phyloP scores from a whole-genome alignment of 2,113 vertebrate genomes.

The Gorsachius goisagi region DNA sequence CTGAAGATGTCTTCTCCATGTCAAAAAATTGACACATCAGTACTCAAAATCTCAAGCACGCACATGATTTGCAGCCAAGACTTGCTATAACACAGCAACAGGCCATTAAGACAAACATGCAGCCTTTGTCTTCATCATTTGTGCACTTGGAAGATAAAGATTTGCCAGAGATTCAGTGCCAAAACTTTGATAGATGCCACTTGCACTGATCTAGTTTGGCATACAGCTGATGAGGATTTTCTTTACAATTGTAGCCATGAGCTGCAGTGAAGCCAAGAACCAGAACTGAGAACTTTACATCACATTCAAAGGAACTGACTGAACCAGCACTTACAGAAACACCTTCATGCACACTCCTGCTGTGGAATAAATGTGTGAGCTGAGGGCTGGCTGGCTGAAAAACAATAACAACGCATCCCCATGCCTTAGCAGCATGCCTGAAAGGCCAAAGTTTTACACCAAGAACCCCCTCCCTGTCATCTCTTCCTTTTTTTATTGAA shows the following conservation, averaged over 20 bases:
- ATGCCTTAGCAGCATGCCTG: neutral
- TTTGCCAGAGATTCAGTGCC: neutral
- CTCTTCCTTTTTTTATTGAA: neutral
- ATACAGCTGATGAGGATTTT: neutral
- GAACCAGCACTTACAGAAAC: neutral
- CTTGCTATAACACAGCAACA: neutral
- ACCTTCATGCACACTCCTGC: neutral
- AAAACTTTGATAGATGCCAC: neutral
- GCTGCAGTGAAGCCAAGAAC: neutral
- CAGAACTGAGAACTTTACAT: neutral
- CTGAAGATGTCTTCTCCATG: neutral
- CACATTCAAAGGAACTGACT: neutral
- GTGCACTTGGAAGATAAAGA: neutral
- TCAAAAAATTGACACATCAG: neutral
- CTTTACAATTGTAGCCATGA: neutral
- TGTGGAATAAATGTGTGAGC: neutral
- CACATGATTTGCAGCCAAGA: neutral
- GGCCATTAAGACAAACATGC: neutral
- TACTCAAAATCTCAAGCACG: neutral
- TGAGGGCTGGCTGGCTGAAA: neutral
- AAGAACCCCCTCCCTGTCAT: neutral
- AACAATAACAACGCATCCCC: neutral
- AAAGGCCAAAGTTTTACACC: neutral
- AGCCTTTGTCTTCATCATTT: neutral
- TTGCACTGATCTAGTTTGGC: neutral